phyloP scores from a whole-genome alignment of 2,888 invertebrate genomes.

The Coelinius sp. region DNA sequence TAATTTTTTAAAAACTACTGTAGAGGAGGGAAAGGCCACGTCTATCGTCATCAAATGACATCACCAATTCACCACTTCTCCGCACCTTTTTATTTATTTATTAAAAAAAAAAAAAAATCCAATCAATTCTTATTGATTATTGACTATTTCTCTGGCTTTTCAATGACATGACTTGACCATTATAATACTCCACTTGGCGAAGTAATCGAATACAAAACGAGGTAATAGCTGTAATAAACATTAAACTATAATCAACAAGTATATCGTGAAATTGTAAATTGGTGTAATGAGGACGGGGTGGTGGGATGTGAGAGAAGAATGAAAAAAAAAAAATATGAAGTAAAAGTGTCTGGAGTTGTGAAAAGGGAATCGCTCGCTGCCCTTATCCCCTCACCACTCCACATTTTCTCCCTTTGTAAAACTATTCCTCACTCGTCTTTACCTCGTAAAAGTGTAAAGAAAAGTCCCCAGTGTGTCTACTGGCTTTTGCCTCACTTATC shows the following conservation, averaged over 20 bases:
- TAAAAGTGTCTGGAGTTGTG: constrained; percentile 20
- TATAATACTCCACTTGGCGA: too few relatives aligned
- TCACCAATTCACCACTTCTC: background rate
- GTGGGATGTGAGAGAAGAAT: background rate
- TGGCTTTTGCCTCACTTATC: constrained; percentile 43
- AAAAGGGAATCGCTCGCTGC: constrained; percentile 16
- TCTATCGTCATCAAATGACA: constrained; percentile 21
- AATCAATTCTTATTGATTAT: background rate
- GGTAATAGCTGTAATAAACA: background rate
- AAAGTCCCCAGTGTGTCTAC: constrained; percentile 6
- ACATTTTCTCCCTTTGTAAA: background rate
- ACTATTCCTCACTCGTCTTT: background rate
- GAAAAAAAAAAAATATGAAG: background rate
- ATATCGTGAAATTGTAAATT: constrained; percentile 17
- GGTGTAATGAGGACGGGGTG: background rate
- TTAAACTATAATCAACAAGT: background rate
- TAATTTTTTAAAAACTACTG: background rate
- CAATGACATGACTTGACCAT: background rate
- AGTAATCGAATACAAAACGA: background rate
- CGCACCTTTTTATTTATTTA: too few relatives aligned
- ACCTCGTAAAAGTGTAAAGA: background rate
- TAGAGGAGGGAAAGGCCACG: background rate
- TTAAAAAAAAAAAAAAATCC: too few relatives aligned
- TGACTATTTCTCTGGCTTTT: background rate
- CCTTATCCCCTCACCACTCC: constrained; percentile 9